These are phyloP conservation scores for Cyclophora albipunctata DNA, from an alignment of 2,888 invertebrate genomes.

Conservation along the genomic window DNA sequence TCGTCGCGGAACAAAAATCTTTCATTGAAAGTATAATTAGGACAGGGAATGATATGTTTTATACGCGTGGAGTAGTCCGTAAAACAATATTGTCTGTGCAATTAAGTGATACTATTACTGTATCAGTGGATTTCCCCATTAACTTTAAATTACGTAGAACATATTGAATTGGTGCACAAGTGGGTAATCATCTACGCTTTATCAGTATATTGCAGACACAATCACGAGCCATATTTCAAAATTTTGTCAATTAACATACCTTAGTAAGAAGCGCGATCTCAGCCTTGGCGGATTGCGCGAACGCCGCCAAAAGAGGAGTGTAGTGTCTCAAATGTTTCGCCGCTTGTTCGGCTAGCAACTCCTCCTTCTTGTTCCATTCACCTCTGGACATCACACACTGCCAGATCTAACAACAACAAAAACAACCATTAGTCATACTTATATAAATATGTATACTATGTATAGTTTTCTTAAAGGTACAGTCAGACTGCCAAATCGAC, in stretches of 20 bases:
- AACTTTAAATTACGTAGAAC: too few relatives aligned
- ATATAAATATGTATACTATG: neutral
- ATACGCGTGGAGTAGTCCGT: too few relatives aligned
- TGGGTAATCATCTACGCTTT: too few relatives aligned
- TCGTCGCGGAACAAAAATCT: neutral
- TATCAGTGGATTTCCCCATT: too few relatives aligned
- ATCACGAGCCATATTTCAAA: too few relatives aligned
- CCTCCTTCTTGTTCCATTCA: constrained; percentile 99
- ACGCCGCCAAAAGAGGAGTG: constrained; percentile 89
- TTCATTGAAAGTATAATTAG: neutral
- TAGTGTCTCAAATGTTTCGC: constrained; percentile 91
- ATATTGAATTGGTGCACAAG: too few relatives aligned
- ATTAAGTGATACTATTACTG: too few relatives aligned
- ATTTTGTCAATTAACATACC: constrained; percentile 27
- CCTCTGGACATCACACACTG: constrained; percentile 95
- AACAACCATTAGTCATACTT: neutral
- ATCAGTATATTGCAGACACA: too few relatives aligned
- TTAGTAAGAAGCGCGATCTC: constrained; percentile 92
- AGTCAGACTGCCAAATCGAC: constrained; percentile 67
- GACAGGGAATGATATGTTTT: too few relatives aligned
- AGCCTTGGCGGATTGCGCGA: constrained; percentile 89
- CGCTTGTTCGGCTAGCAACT: constrained; percentile 96
- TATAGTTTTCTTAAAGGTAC: neutral
- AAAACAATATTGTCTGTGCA: too few relatives aligned
- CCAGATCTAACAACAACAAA: constrained; percentile 82